Conservation (phyloP, 53 echinoderm and acorn worm species). For the Echinometra lucunter region DNA sequence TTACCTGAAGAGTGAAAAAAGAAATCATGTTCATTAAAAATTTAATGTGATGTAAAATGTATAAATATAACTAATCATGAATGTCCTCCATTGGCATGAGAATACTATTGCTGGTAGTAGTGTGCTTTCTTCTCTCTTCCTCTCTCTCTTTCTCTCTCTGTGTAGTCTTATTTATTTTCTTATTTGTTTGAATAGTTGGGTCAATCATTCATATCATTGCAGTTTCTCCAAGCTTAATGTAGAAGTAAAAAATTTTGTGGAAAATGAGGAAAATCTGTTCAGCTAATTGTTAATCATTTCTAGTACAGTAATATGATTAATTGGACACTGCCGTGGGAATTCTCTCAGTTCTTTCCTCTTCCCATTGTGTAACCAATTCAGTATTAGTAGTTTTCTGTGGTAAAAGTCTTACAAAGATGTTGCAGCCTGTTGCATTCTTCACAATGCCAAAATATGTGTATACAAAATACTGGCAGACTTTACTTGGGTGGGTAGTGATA, state of each 20-base stretch:
- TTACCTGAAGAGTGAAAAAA: too few species aligned
- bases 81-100: background rate
- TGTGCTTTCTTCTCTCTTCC: background rate
- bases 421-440: background rate
- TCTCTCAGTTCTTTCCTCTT: background rate
- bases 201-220: background rate
- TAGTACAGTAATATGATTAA: background rate
- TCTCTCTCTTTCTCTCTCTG: background rate
- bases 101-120: background rate
- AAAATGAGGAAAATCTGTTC: background rate
- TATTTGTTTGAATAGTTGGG: background rate
- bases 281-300: background rate
- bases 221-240: background rate
- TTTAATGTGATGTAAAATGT: background rate
- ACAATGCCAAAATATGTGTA: background rate
- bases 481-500: background rate
- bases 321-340: constrained; percentile 21
- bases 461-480: background rate
- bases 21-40: background rate
- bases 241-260: background rate
- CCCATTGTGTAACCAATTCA: background rate
- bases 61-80: background rate
- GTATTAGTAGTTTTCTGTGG: background rate
- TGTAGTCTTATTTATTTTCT: background rate
- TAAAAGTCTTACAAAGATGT: background rate